Evolutionary conservation across 2,113 vertebrate genomes (phyloP), one percentile per base, ranked within the genome.

Genomic region (Lathamus discolor): DNA sequence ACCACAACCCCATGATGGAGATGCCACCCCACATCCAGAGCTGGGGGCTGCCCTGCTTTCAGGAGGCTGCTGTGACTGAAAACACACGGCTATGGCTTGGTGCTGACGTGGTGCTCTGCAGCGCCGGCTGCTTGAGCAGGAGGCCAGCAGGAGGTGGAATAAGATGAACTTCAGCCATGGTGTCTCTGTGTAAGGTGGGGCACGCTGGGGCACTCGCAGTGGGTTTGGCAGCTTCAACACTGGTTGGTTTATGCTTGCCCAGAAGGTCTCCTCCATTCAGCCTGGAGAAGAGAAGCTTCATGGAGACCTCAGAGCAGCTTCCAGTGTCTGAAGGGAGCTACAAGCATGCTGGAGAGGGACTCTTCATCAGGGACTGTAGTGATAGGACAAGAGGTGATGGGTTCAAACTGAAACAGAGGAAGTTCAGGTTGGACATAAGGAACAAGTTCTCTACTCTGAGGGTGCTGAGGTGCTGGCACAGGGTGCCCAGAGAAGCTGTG

Each of bases 161-260:
- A 52, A 25, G 19, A 3, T n/a, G 33, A 70, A 16, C n/a, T 49
- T 16, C 28, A 62, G 12, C 39, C 10, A 12, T 29, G 28, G n/a
- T 1, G 1, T 35, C 29, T 22, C 17, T 0, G 0, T 11, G 11
- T n/a, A 11, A 69, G 29, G 25, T 41, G 57, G 28, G 49, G 35
- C 35, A 9, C 7, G 3, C 59, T 11, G 51, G 22, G 29, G 22
- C 39, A 22, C n/a, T 27, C 11, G 1, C 20, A 15, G 25, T 13
- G 12, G 9, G 12, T 67, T 28, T 35, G 57, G 29, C 20, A 64
- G n/a, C 25, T 76, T 64, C 23, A 69, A 1, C 22, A 28, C 28
- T 2, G 11, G 6, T 77, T 48, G 41, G 8, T 49, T 69, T 39
- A 13, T 10, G 33, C 15, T 68, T 59, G 29, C 20, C 29, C 19